Conservation (phyloP, 2,888 invertebrate genomes). For the Nephrotoma guestfalica region DNA sequence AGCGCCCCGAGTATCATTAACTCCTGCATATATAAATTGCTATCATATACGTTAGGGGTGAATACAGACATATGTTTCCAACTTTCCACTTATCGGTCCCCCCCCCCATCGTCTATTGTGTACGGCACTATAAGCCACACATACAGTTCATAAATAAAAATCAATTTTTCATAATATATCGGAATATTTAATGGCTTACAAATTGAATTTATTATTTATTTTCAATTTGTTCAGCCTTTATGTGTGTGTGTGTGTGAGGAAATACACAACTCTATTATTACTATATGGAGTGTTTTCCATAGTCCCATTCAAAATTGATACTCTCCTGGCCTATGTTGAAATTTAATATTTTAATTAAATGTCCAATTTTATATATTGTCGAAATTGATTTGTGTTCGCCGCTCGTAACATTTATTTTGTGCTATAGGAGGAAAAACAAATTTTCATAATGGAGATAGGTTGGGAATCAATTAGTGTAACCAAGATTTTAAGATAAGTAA, state of each 20-base stretch:
- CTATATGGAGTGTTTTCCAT: not conserved
- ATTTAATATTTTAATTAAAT: not conserved
- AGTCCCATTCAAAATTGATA: not conserved
- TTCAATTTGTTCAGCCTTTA: not conserved
- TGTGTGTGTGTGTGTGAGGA: not conserved
- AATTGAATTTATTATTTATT: not conserved
- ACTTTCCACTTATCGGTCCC: not conserved
- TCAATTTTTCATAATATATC: not conserved
- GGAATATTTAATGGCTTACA: not conserved
- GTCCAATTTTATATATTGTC: not conserved
- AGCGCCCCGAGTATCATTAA: not conserved
- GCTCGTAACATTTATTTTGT: too few relatives aligned
- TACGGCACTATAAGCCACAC: not conserved
- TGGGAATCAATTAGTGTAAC: not conserved
- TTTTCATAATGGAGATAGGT: not conserved
- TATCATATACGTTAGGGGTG: not conserved
- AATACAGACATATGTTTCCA: not conserved
- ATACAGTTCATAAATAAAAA: not conserved
- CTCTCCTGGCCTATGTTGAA: not conserved
- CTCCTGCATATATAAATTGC: not conserved
- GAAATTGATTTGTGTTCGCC: not conserved
- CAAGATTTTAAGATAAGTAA: not conserved
- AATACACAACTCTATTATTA: not conserved
- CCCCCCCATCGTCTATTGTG: not conserved
- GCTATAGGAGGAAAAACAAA: not conserved